phyloP scores from a whole-genome alignment of 2,888 invertebrate genomes.

The Scaptodrosophila latifasciaeformis region DNA sequence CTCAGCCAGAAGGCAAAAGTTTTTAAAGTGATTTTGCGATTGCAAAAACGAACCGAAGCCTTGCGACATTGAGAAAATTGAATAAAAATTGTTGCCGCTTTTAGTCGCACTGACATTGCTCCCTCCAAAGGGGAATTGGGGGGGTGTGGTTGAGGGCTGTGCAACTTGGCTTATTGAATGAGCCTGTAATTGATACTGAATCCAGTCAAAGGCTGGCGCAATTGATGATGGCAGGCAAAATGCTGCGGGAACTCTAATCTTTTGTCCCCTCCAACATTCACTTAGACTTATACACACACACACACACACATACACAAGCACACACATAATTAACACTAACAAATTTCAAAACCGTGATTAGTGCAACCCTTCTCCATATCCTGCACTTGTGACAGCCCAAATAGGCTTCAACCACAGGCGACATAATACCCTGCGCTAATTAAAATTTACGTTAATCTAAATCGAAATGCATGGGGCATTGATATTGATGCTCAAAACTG shows the following conservation, averaged over 20 bases:
- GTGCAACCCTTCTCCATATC: no score
- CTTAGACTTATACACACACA: no score
- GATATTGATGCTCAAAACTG: constrained; percentile 6
- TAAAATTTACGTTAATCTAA: constrained; percentile 59
- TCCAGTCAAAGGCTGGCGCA: constrained; percentile 39
- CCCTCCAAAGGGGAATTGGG: no score
- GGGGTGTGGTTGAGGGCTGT: not conserved
- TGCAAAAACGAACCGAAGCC: no score
- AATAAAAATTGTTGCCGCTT: constrained; percentile 56
- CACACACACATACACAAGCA: no score
- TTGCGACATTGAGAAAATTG: constrained; percentile 49
- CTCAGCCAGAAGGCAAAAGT: constrained; percentile 25
- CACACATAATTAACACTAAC: no score
- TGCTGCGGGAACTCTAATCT: no score
- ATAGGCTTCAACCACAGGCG: no score
- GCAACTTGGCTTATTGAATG: constrained; percentile 32
- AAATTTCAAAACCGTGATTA: no score
- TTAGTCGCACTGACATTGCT: no score
- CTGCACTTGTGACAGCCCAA: not conserved
- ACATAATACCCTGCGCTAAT: no score
- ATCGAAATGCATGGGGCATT: constrained; percentile 26
- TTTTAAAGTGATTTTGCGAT: constrained; percentile 39
- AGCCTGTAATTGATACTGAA: constrained; percentile 63
- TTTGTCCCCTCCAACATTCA: no score
- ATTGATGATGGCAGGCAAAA: not conserved